Base-by-base conservation (phyloP, 2,888 invertebrate genomes). In the Hirudinaria manillensis region DNA sequence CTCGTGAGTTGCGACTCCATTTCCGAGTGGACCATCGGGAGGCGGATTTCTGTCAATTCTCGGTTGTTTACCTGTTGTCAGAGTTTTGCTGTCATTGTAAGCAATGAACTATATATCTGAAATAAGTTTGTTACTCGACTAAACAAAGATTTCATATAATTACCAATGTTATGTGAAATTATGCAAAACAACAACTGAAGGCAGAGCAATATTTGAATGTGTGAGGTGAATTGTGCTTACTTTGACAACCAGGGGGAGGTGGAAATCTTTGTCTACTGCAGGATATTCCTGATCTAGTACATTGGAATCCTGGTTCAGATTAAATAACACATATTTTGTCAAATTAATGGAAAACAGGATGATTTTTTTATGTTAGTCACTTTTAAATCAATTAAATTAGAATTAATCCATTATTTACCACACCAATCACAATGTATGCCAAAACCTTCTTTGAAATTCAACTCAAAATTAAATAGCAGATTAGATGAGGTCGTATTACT, bases 201-300 rank as follows among this genome's bases (percentile, higher is more conserved):
- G n/a, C n/a, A n/a, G n/a, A n/a, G n/a, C 38, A 38, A 6, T 38
- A 10, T 38, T 6, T 38, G 38, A 6, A 3, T 38, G 10, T 38
- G 38, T 38, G 38, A 6, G 3, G 38, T 38, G 38, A 6, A 38
- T 38, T 38, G 10, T 38, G 77, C 79, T 77, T 76, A 83, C 83
- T 79, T 78, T 79, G 16, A 82, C 79, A 38, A 77, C 70, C 51
- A 83, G 72, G 13, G 79, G 78, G 32, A 82, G 77, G 67, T 77
- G 53, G 70, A 80, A 81, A 74, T 81, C 78, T 6, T 75, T 72
- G 77, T 84, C 83, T 4, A 82, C 76, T n/a, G 70, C 67, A 3
- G 84, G 84, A 83, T 84, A 84, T 3, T 38, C 75, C 75, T 84
- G 83, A 24, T 81, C 78, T 16, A 81, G 75, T 4, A 84, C 73